Percentiles rank a stretch among this genome's conserved stretches.
Evolutionary conservation across 2,797 vertebrate genomes (phyloP).

Genomic region (Tolypeutes matacus): DNA sequence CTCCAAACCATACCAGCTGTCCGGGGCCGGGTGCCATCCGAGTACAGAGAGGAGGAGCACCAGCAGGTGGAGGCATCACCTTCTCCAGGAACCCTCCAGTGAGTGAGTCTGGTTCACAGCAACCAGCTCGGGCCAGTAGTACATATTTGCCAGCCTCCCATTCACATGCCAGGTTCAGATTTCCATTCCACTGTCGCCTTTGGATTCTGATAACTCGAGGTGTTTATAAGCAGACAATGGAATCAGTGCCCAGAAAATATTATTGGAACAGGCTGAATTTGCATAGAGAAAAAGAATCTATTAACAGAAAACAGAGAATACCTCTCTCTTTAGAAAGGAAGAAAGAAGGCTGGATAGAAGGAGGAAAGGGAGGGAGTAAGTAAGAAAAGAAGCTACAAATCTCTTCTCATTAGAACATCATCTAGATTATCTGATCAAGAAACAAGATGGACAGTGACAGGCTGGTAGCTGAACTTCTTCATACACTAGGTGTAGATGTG

Average conservation of each 20-base stretch:
- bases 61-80: background rate
- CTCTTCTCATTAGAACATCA: background rate
- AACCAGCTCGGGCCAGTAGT: background rate
- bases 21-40: background rate
- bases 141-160: background rate
- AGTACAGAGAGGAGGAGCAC: background rate
- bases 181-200: background rate
- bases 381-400: background rate
- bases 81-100: background rate
- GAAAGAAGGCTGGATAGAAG: background rate
- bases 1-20: background rate
- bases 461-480: background rate
- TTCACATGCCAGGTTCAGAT: background rate
- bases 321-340: slow-evolving; percentile 7
- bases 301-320: background rate
- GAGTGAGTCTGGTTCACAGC: background rate
- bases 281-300: background rate
- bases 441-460: background rate
- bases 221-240: slow-evolving; percentile 3
- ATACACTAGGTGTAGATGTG: background rate
- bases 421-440: background rate
- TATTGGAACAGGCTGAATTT: slow-evolving; percentile 6
- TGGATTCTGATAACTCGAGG: slow-evolving; percentile 21
- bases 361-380: background rate
- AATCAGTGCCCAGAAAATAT: slow-evolving; percentile 21